Conservation (phyloP, 2,888 invertebrate genomes). For the Thereva unica region DNA sequence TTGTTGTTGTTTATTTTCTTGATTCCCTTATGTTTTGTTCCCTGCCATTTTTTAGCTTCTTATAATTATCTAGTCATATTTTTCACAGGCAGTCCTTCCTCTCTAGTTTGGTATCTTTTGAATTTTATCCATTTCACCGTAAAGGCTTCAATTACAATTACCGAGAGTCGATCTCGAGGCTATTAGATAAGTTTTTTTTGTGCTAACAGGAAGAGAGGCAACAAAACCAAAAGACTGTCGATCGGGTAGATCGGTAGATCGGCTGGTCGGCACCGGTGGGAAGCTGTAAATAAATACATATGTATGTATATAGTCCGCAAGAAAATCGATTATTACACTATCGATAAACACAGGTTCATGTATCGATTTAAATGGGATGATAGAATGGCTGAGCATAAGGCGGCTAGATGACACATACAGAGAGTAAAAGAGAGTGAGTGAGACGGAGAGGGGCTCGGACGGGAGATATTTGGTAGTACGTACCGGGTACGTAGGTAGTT, state of each 20-base stretch:
- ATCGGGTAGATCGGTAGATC: constrained; percentile 9
- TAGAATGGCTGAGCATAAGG: constrained; percentile 16
- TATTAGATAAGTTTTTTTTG: constrained; percentile 27
- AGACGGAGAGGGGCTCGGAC: not conserved
- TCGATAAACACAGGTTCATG: constrained; percentile 33
- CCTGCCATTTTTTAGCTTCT: constrained; percentile 6
- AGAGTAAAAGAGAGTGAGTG: not conserved
- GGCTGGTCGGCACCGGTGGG: not conserved
- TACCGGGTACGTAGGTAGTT: too few species aligned
- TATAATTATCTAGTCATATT: not conserved
- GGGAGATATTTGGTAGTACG: not conserved
- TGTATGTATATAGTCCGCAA: not conserved
- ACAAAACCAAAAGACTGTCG: not conserved
- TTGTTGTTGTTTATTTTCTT: not conserved
- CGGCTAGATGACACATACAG: constrained; percentile 16
- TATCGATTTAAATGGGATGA: constrained; percentile 27
- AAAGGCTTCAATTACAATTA: constrained; percentile 33
- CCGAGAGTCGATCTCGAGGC: constrained; percentile 26
- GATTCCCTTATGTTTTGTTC: not conserved
- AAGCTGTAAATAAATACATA: too few species aligned
- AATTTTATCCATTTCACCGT: constrained; percentile 29
- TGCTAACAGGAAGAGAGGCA: constrained; percentile 2
- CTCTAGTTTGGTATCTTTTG: constrained; percentile 1
- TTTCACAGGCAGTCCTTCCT: too few species aligned
- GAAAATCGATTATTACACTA: constrained; percentile 33